Base-by-base conservation (phyloP, 2,888 invertebrate genomes). In the Sesamia inferens region DNA sequence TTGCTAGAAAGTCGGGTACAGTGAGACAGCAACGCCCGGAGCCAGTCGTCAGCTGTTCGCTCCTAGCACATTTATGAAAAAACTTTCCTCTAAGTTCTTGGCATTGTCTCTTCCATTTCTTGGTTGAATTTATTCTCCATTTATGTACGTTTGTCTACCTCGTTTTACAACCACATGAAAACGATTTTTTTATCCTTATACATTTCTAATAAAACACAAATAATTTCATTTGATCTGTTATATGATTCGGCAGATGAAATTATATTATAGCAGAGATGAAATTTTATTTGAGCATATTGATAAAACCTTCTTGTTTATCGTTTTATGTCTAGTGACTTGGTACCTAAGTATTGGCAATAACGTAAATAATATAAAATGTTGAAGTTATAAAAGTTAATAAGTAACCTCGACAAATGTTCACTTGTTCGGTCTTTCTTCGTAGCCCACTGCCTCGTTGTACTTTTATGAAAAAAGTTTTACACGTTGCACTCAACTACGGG, bases 381-480 rank as follows among this genome's bases (percentile, higher is more conserved):
- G 88, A 93, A 91, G 90, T 93, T 93, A 93, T 93, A 92, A 93
- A 94, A 94, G 92, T 94, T 94, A 94, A 93, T 94, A 94, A 93
- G 94, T 94, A 94, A 91, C 91, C 90, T 85, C 91, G 88, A 92
- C 91, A 91, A 95, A 92, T 93, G 93, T 92, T 93, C 92, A 90
- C 90, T 94, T 92, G 92, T 89, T 90, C 85, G 86, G 90, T 91
- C 90, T 91, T 93, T 92, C 93, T 93, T 93, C 88, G 90, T 89
- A 90, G 88, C 90, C 90, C 91, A 92, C 93, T 93, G 91, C 91
- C 90, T 91, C 91, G 90, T 88, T 90, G 92, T 92, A 93, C 93
- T 95, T 94, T 95, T 95, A 95, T 95, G 95, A 95, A 95, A 95
- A 95, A 95, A 96, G 92, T 95, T 95, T 94, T 88, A 72, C 90